phyloP scores from a whole-genome alignment of 2,797 vertebrate genomes.

The Sciurus carolinensis region DNA sequence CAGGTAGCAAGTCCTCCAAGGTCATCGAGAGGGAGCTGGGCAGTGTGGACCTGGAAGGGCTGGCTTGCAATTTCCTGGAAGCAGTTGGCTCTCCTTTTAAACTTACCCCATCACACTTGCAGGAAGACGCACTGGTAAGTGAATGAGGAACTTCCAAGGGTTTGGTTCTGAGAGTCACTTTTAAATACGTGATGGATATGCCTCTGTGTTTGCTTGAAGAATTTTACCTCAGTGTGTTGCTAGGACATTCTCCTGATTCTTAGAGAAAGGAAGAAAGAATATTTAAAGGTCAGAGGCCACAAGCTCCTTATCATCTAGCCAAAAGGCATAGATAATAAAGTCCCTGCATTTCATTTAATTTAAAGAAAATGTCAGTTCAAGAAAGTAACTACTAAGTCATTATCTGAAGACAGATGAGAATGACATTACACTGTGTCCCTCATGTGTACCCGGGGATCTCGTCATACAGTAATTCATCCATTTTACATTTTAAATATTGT shows the following conservation, averaged over 20 bases:
- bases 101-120: background rate
- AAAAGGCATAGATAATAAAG: conserved; percentile 43
- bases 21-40: background rate
- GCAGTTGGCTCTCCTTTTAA: background rate
- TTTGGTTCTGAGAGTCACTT: conserved; percentile 24
- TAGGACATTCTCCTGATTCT: conserved; percentile 51
- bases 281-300: conserved; percentile 61
- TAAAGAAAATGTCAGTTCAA: conserved; percentile 68
- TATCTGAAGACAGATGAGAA: conserved; percentile 32
- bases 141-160: background rate
- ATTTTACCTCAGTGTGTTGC: conserved; percentile 1
- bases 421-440: conserved; percentile 40
- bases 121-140: background rate
- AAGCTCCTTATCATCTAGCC: conserved; percentile 43
- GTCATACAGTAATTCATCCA: conserved; percentile 48
- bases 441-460: conserved; percentile 2
- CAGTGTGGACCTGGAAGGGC: background rate
- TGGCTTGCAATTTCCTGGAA: background rate
- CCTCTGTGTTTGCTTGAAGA: conserved; percentile 47
- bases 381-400: conserved; percentile 23
- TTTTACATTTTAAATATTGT: conserved; percentile 67
- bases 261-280: background rate
- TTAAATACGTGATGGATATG: background rate
- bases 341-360: conserved; percentile 69
- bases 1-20: background rate